Evolutionary conservation across 64 coral and sea anemone genomes (phyloP).

Genomic region (Cladopsammia gracilis): DNA sequence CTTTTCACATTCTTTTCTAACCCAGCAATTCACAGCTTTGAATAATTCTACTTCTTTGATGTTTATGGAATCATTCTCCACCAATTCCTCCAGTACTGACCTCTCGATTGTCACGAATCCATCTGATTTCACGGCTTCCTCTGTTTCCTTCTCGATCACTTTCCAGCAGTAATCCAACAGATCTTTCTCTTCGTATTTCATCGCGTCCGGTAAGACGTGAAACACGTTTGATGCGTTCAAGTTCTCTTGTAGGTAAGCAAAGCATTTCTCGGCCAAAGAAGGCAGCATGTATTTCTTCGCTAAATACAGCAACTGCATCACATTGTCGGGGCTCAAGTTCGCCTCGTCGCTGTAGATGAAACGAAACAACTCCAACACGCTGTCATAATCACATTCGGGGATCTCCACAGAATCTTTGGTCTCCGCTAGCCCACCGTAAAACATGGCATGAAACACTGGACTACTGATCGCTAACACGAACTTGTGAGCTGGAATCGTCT

Average conservation of each 20-base stretch:
- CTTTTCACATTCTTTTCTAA: neutral
- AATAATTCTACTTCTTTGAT: slow-evolving; percentile 33
- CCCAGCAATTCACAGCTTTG: slow-evolving; percentile 26
- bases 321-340: slow-evolving; percentile 26
- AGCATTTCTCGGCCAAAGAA: slow-evolving; percentile 44
- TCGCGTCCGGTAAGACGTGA: slow-evolving; percentile 4
- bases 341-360: slow-evolving; percentile 45
- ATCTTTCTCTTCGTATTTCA: slow-evolving; percentile 18
- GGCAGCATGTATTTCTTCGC: slow-evolving; percentile 60
- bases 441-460: slow-evolving; percentile 65
- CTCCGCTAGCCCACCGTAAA: slow-evolving; percentile 57
- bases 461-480: slow-evolving; percentile 52
- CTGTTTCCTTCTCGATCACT: slow-evolving; percentile 25
- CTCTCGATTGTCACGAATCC: slow-evolving; percentile 9
- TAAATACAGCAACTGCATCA: slow-evolving; percentile 48
- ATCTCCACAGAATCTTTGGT: slow-evolving; percentile 5
- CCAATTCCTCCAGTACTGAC: slow-evolving; percentile 22
- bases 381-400: slow-evolving; percentile 33
- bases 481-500: slow-evolving; percentile 44
- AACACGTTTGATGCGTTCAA: slow-evolving; percentile 48
- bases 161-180: slow-evolving; percentile 49
- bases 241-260: slow-evolving; percentile 25
- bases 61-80: slow-evolving; percentile 17
- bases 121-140: slow-evolving; percentile 25
- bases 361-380: slow-evolving; percentile 45